These are phyloP conservation scores for Lerista edwardsae DNA, from an alignment of 2,797 vertebrate genomes.

Conservation along the genomic window DNA sequence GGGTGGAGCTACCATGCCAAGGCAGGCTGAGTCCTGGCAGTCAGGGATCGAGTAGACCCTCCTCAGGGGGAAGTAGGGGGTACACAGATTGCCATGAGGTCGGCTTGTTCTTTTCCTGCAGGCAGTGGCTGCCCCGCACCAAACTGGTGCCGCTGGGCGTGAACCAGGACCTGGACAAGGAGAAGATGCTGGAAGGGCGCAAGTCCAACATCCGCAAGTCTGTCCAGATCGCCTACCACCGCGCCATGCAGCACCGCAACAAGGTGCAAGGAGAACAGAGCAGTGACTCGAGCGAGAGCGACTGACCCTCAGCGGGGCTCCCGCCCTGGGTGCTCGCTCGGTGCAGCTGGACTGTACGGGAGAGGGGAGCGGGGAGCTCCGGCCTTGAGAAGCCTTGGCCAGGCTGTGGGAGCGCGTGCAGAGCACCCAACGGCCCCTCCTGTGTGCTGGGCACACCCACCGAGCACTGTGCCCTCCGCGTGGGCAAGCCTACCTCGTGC, in stretches of 20 bases:
- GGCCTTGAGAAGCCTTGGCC: constrained; percentile 11
- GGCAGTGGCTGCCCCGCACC: constrained; percentile 98
- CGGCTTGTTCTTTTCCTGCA: constrained; percentile 63
- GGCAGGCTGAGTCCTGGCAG: background rate
- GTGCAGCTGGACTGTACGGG: constrained; percentile 79
- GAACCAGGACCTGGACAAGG: constrained; percentile 97
- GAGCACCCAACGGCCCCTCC: constrained; percentile 6
- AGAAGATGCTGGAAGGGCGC: constrained; percentile 98
- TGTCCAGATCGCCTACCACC: constrained; percentile 97
- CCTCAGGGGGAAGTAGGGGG: background rate
- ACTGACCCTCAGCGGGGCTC: constrained; percentile 76
- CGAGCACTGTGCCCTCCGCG: constrained; percentile 31
- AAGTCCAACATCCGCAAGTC: constrained; percentile 99
- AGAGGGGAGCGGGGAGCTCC: constrained; percentile 36
- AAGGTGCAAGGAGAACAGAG: constrained; percentile 98
- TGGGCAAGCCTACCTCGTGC: constrained; percentile 45
- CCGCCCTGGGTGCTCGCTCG: constrained; percentile 49
- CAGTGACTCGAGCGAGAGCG: constrained; percentile 97
- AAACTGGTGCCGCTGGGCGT: constrained; percentile 98
- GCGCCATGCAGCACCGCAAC: constrained; percentile 98
- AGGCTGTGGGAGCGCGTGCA: background rate
- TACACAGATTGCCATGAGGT: constrained; percentile 39
- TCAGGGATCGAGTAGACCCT: background rate
- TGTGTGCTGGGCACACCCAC: constrained; percentile 29
- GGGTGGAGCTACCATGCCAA: background rate